Evolutionary conservation across 2,797 vertebrate species (phyloP).

Genomic region (Neosilurus mollespiculum): DNA sequence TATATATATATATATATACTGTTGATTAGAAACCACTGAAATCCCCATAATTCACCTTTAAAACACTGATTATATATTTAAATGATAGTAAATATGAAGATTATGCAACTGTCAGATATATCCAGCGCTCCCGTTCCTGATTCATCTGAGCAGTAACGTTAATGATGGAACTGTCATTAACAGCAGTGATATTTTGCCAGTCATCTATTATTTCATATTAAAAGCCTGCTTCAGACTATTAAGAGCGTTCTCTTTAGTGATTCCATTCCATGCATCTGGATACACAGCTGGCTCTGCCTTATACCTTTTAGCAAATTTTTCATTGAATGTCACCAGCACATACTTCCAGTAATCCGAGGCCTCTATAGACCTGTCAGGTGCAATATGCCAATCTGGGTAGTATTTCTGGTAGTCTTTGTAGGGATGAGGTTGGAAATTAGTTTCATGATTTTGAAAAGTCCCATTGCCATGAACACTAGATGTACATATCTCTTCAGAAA

Average conservation of each 20-base stretch:
- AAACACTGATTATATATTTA: too few relatives aligned
- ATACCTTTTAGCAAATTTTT: conserved; percentile 54
- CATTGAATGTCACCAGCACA: conserved; percentile 61
- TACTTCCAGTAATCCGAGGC: conserved; percentile 69
- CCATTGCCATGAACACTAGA: conserved; percentile 53
- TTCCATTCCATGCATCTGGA: conserved; percentile 61
- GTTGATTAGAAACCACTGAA: too few relatives aligned
- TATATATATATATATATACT: too few relatives aligned
- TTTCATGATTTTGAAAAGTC: conserved; percentile 2
- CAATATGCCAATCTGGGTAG: conserved; percentile 66
- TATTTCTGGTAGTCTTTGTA: conserved; percentile 38
- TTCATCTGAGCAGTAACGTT: background rate
- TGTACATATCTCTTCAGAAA: conserved; percentile 35
- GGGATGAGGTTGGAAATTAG: accelerated
- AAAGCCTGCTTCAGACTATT: conserved; percentile 54
- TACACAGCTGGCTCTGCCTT: conserved; percentile 51
- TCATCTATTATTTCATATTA: conserved; percentile 44
- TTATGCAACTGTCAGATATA: too few relatives aligned
- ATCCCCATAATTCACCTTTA: too few relatives aligned
- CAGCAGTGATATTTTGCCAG: background rate
- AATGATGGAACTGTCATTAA: background rate
- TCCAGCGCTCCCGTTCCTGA: too few relatives aligned
- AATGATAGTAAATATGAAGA: too few relatives aligned
- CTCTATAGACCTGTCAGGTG: conserved; percentile 52
- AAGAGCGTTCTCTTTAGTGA: conserved; percentile 57